Evolutionary conservation across 2,888 invertebrate species (phyloP).

Genomic region (Ophonus ardosiacus): DNA sequence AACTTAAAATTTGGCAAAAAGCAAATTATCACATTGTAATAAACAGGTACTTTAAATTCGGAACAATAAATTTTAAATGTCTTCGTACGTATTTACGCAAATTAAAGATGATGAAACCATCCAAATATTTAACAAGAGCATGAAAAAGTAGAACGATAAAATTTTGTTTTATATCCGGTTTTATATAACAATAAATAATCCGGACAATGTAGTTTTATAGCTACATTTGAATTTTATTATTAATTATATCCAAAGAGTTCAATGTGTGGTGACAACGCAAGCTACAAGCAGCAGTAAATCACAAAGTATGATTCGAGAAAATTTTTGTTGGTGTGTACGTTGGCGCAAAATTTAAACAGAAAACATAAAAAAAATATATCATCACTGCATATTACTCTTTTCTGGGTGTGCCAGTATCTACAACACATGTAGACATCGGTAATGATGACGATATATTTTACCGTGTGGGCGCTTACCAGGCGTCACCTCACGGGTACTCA

Average conservation of each 20-base stretch:
- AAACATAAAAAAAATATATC: too few relatives aligned
- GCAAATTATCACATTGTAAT: neutral
- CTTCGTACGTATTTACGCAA: neutral
- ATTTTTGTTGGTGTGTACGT: too few relatives aligned
- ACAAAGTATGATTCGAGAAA: too few relatives aligned
- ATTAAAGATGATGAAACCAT: constrained; percentile 18
- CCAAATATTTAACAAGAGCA: constrained; percentile 13
- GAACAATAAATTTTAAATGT: neutral
- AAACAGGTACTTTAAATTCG: constrained; percentile 3
- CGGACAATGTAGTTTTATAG: neutral
- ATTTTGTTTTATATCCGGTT: neutral
- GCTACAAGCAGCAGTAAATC: too few relatives aligned
- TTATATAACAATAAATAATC: neutral
- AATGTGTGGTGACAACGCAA: neutral
- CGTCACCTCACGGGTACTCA: too few relatives aligned
- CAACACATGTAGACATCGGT: too few relatives aligned
- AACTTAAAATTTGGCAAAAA: neutral
- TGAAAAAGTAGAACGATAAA: constrained; percentile 40
- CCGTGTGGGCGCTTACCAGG: too few relatives aligned
- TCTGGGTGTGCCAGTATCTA: too few relatives aligned
- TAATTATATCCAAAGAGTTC: neutral
- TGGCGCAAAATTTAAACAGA: too few relatives aligned
- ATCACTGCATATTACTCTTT: too few relatives aligned
- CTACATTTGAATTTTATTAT: neutral
- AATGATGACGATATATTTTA: too few relatives aligned